Conservation (phyloP, 23 tunicate genomes). For the Halocynthia roretzi region DNA sequence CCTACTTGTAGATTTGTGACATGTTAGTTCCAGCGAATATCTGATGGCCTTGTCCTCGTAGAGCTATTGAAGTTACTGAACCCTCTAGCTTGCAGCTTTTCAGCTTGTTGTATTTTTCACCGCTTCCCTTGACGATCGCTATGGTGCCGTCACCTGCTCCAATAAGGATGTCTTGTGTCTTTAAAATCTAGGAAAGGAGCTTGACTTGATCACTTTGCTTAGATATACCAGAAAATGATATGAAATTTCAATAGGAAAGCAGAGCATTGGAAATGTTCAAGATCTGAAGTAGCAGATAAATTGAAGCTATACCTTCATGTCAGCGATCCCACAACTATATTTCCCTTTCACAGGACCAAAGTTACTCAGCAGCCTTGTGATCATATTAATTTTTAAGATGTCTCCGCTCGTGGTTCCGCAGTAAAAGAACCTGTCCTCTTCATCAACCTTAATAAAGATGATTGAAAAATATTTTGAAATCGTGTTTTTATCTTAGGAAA, state of each 20-base stretch:
- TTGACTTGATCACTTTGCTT: not conserved
- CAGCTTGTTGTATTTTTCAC: constrained; percentile 45
- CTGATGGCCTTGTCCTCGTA: constrained; percentile 94
- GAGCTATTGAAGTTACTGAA: constrained; percentile 69
- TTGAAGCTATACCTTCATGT: constrained; percentile 33
- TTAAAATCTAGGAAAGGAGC: constrained; percentile 37
- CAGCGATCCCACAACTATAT: constrained; percentile 75
- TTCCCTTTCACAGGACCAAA: constrained; percentile 86
- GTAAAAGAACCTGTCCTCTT: constrained; percentile 72
- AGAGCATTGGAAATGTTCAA: not conserved
- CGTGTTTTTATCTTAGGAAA: too few species aligned
- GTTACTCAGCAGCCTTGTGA: constrained; percentile 57
- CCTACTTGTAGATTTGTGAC: constrained; percentile 61
- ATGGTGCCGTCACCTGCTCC: constrained; percentile 82
- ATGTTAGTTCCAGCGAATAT: constrained; percentile 81
- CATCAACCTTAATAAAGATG: constrained; percentile 43
- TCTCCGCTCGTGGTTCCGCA: constrained; percentile 98
- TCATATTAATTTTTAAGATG: constrained; percentile 82
- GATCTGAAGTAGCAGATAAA: not conserved
- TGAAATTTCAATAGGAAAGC: not conserved
- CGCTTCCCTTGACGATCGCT: constrained; percentile 46
- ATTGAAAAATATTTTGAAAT: too few species aligned
- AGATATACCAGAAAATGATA: not conserved
- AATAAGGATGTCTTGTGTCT: constrained; percentile 55
- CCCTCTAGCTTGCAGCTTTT: constrained; percentile 48